Evolutionary conservation across 2,113 vertebrate genomes (phyloP), one percentile per base, ranked within the genome.

Genomic region (Gymnobelideus leadbeateri): DNA sequence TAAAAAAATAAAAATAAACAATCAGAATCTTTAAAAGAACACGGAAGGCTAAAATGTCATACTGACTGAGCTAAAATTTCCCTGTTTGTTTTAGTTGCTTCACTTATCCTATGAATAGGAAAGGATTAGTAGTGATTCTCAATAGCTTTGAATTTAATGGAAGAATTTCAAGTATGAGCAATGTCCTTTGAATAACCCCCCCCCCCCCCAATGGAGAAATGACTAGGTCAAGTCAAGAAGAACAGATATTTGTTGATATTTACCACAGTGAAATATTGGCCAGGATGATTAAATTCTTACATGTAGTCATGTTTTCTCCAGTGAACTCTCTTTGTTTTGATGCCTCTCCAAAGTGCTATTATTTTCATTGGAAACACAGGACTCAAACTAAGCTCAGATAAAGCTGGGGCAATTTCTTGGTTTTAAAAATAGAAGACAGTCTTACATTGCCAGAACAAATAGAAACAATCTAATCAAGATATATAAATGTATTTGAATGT

Each of bases 1-100:
- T n/a, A 84, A 84, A 84, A 84, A 84, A 84, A 84, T 23, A 14
- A n/a, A 68, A 31, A 31, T 61, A 12, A 61, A n/a, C 37, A 8
- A 43, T 43, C 19, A 84, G n/a, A 43, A 84, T 43, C 43, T 43
- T 84, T 23, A 43, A 84, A 77, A 77, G 68, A 77, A 6, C 31
- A n/a, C n/a, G 68, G 37, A 43, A 84, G 16, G 68, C n/a, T 84
- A 43, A 84, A 84, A 19, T 84, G n/a, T 23, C 68, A 84, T 37
- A 43, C 68, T 84, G 68, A 84, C 6, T 68, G 61, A 68, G 31
- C 31, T 68, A 68, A 68, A 37, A 37, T 68, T 84, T 84, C n/a
- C n/a, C n/a, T 84, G 68, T 84, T 84, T 84, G 68, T 84, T 84
- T 84, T 84, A 84, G 68, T 16, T 84, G 68, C n/a, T 84, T 84